Base-by-base conservation (phyloP, 2,888 invertebrate genomes). In the Stomorhina lunata region DNA sequence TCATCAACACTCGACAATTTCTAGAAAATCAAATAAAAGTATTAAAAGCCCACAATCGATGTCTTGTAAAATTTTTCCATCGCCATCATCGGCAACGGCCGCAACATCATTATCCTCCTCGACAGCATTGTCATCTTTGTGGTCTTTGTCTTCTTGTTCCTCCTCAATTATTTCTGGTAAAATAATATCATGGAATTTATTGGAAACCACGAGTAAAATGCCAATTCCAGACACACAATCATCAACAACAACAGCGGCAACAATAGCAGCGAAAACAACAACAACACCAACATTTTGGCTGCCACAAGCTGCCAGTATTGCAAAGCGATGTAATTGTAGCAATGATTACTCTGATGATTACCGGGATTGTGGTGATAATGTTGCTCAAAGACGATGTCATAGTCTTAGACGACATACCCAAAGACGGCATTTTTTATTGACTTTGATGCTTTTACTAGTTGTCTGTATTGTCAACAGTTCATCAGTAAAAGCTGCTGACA, bases 401-500 rank as follows among this genome's bases (percentile, higher is more conserved):
- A 71, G 55, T 37, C 53, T 53, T 71, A 78, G 78, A 69, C 71
- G 71, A 45, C 61, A 69, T 71, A 78, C 27, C 63, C 59, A 63
- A 53, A 72, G 78, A 71, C 78, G 80, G 61, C 73, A 81, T 73
- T 71, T 78, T 68, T 72, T 81, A 73, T 72, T 84, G 17, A 75
- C 80, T 80, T 81, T 80, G 61, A 66, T 83, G 80, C 65, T 84
- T 32, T 79, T 85, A 48, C 80, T 86, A 34, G 69, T 84, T 59
- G 83, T 84, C 68, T 85, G 85, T 25, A 15, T 85, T 73, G 76
- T 83, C 80, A 82, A 84, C 76, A 79, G 80, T 59, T 66, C 84
- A 77, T 66, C 72, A 61, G 80, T 75, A 63, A 80, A 80, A 32
- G 85, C 85, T 68, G 84, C 84, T 66, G 85, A 85, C 65, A 84